These are phyloP conservation scores for Drosophila aff. DNA, from an alignment of 1,140 invertebrate genomes.

Conservation along the genomic window DNA sequence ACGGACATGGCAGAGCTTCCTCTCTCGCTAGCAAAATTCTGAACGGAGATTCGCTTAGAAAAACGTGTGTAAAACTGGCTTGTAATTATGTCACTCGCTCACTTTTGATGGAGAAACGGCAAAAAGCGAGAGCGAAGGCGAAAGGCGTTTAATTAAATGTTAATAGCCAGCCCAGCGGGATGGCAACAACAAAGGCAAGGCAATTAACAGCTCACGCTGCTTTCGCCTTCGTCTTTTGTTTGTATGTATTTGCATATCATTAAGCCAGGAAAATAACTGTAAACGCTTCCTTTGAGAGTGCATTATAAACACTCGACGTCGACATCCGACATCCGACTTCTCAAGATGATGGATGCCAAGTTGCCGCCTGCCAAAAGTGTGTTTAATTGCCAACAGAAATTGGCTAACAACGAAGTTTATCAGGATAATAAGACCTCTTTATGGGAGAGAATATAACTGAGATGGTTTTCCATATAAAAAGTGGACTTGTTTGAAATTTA, in stretches of 20 bases:
- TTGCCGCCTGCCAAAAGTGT: slow-evolving; percentile 8
- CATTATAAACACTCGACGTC: slow-evolving; percentile 70
- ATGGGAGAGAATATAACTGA: not conserved
- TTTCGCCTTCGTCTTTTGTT: slow-evolving; percentile 53
- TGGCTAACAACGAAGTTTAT: slow-evolving; percentile 35
- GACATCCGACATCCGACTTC: slow-evolving; percentile 24
- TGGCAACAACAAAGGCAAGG: slow-evolving; percentile 46
- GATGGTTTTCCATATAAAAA: not conserved
- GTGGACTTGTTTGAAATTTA: not conserved
- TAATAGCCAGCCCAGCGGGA: slow-evolving; percentile 58
- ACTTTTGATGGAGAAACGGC: slow-evolving; percentile 65
- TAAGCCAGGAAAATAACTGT: slow-evolving; percentile 62
- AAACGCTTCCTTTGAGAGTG: slow-evolving; percentile 60
- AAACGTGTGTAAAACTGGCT: slow-evolving; percentile 74
- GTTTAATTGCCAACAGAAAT: slow-evolving; percentile 49
- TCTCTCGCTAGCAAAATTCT: not conserved
- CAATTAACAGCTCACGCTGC: slow-evolving; percentile 67
- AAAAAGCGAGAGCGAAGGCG: not conserved
- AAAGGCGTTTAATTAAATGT: slow-evolving; percentile 83
- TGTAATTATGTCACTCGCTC: slow-evolving; percentile 73
- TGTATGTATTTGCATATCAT: slow-evolving; percentile 80
- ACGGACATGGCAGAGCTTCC: not conserved
- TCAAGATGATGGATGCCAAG: slow-evolving; percentile 1
- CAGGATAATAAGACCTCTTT: slow-evolving; percentile 39
- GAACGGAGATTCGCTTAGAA: slow-evolving; percentile 63